Conservation (phyloP, 2,797 vertebrate species). For the Parauchenoglanis punctatus region DNA sequence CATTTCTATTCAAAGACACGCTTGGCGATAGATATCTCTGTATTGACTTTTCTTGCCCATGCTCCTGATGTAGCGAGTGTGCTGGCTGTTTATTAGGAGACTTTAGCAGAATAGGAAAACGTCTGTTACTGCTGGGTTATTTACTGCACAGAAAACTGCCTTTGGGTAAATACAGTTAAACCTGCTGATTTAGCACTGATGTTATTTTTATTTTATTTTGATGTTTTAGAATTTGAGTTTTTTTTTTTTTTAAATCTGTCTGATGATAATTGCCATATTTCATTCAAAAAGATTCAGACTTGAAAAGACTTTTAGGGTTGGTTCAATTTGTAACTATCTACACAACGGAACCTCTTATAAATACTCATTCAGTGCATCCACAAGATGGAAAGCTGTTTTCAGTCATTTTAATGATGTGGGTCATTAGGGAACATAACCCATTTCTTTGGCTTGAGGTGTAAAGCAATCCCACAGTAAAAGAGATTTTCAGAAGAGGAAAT, state of each 20-base stretch:
- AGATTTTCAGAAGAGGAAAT: neutral
- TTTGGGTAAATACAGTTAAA: neutral
- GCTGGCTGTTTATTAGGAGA: constrained; percentile 2
- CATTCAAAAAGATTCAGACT: neutral
- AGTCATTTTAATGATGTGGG: constrained; percentile 29
- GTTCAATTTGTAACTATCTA: neutral
- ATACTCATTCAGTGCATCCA: constrained; percentile 11
- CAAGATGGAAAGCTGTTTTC: neutral
- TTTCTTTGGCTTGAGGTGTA: constrained; percentile 19
- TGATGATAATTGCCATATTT: neutral
- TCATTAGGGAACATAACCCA: constrained; percentile 28
- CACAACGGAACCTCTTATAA: neutral
- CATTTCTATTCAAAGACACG: constrained; percentile 37
- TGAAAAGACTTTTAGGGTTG: neutral
- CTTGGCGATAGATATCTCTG: constrained; percentile 29
- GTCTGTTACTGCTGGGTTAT: constrained; percentile 22
- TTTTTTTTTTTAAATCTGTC: no score
- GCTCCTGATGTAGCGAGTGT: neutral
- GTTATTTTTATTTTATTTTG: neutral
- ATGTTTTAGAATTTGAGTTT: neutral
- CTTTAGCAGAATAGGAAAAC: constrained; percentile 15
- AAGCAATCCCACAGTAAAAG: neutral
- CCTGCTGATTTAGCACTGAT: neutral
- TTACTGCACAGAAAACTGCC: neutral
- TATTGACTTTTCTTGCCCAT: constrained; percentile 1